A percentile compares a stretch with the other conserved stretches of the same genome.
Evolutionary conservation across 2,113 vertebrate genomes (phyloP).

Genomic region (Erpornis zantholeuca): DNA sequence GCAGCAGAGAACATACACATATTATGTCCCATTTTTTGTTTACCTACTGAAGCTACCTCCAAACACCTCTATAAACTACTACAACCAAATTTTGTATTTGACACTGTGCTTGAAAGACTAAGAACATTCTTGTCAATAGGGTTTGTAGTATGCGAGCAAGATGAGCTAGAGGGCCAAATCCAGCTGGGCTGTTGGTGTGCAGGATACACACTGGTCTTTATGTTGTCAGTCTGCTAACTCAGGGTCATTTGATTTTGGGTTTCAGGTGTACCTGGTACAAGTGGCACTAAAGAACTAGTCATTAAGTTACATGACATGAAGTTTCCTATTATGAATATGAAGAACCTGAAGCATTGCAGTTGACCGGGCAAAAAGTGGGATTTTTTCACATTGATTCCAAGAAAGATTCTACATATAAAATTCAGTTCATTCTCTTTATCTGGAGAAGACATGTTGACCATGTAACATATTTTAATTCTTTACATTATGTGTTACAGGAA

Average conservation of each 20-base stretch:
- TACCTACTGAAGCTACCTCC: background rate
- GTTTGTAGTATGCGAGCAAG: background rate
- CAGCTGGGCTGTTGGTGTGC: background rate
- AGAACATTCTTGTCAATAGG: background rate
- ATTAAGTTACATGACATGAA: background rate
- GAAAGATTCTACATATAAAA: background rate
- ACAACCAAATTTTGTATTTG: background rate
- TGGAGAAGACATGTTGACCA: background rate
- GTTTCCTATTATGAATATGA: background rate
- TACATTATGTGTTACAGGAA: background rate
- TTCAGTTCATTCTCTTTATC: background rate
- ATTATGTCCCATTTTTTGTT: background rate
- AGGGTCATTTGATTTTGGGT: background rate
- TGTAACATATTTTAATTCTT: background rate
- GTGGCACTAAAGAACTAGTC: background rate
- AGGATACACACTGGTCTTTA: background rate
- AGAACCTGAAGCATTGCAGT: background rate
- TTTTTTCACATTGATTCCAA: background rate
- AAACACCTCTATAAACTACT: background rate
- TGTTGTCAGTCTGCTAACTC: background rate
- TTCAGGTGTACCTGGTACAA: background rate
- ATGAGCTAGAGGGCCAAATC: background rate
- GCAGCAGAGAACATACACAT: background rate
- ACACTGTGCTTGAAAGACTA: background rate
- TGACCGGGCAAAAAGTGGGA: accelerated